Base-by-base conservation (phyloP, 2,113 vertebrate species). In the Cololabis saira region DNA sequence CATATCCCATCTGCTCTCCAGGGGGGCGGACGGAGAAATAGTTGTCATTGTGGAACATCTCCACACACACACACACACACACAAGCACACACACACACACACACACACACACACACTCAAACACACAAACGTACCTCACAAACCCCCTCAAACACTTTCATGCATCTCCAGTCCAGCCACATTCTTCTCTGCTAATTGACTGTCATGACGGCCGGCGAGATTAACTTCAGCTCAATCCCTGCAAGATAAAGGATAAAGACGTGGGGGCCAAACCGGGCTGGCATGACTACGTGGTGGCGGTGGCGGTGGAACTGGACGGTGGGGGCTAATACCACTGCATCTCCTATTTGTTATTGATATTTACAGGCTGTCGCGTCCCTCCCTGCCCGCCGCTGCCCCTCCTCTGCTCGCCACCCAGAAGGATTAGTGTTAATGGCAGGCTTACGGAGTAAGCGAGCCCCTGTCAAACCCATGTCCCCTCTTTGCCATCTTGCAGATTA, bases 301-400 rank as follows among this genome's bases (percentile, higher is more conserved):
- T 0, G 59, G 58, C 18, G 19, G 52, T 61, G 68, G 64, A 67
- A 67, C 24, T 56, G 65, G 62, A 49, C 30, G 58, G 47, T 15
- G 61, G 51, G 58, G 49, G 76, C 72, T 86, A 85, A 84, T 81
- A 58, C 80, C 65, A 12, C 55, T 70, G 78, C 76, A 57, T 87
- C 76, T 79, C 72, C 72, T 92, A 92, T 92, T 93, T 93, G 81
- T 93, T 94, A 93, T 94, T 94, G 92, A 92, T 94, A 92, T 94
- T 94, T 94, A 93, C 91, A 77, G 86, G 68, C 76, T 74, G 83
- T 82, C 90, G 78, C 67, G 67, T 73, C 68, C 59, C 76, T 75
- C 71, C 61, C 53, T 9, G n/a, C 68, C 56, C 27, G 42, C 63
- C 54, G 13, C 76, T 33, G 64, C 82, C 76, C 74, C 68, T 79